These are phyloP conservation scores for Penaeus japonicus DNA, from an alignment of 1,140 invertebrate species.

Conservation along the genomic window DNA sequence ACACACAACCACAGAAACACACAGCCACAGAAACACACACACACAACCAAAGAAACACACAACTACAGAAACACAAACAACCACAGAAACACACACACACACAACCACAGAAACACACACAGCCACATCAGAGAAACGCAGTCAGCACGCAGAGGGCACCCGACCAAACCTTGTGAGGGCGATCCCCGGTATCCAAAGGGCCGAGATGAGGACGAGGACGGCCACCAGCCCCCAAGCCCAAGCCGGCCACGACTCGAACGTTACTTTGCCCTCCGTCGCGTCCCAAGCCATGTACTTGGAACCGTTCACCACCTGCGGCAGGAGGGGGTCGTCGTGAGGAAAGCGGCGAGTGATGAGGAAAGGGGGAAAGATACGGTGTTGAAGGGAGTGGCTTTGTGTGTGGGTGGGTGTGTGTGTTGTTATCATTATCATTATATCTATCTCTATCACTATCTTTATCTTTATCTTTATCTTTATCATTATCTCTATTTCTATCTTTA, in stretches of 20 bases:
- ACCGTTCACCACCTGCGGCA: constrained; percentile 71
- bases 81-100: constrained; percentile 5
- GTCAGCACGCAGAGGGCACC: no score
- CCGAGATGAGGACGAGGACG: constrained; percentile 78
- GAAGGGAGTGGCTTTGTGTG: no score
- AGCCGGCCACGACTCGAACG: constrained; percentile 79
- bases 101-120: neutral
- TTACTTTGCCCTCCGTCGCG: constrained; percentile 74
- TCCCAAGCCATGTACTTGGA: constrained; percentile 89
- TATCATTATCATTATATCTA: no score
- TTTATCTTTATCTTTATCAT: no score
- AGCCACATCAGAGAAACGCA: neutral
- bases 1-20: no score
- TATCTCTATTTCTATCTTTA: no score
- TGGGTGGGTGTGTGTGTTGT: no score
- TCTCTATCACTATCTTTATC: no score
- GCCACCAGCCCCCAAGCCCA: constrained; percentile 81
- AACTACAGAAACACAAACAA: neutral
- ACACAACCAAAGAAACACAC: no score
- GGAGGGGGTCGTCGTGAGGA: neutral
- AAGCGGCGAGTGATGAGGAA: no score
- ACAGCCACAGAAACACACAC: no score
- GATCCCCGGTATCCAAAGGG: constrained; percentile 86
- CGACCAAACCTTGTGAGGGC: constrained; percentile 81
- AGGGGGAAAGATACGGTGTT: no score